A percentile compares a stretch with the other conserved stretches of the same genome.
Evolutionary conservation across 2,888 invertebrate species (phyloP).

Genomic region (Ctenicera cuprea): DNA sequence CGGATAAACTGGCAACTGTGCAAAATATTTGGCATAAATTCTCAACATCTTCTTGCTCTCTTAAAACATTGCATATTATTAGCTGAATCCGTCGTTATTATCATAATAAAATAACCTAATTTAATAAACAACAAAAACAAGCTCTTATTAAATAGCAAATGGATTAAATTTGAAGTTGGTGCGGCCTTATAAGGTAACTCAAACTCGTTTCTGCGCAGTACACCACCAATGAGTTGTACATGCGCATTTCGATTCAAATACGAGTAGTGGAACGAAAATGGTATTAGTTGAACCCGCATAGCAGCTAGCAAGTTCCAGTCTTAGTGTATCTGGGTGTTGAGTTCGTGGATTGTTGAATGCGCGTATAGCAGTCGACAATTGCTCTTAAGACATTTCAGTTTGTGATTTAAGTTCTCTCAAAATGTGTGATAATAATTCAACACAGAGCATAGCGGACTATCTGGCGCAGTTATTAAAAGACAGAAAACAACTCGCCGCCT

Average conservation of each 20-base stretch:
- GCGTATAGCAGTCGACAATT: constrained; percentile 42
- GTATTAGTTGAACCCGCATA: constrained; percentile 44
- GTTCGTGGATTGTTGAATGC: constrained; percentile 51
- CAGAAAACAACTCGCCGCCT: constrained; percentile 99
- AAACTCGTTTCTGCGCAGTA: constrained; percentile 46
- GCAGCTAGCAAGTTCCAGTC: constrained; percentile 45
- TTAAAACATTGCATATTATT: background rate
- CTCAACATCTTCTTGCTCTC: background rate
- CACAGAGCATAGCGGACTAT: constrained; percentile 99
- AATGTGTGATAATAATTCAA: constrained; percentile 77
- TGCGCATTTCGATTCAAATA: constrained; percentile 31
- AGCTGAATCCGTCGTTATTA: background rate
- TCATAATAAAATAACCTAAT: background rate
- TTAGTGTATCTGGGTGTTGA: constrained; percentile 43
- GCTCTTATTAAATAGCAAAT: constrained; percentile 34
- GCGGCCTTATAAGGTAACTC: constrained; percentile 54
- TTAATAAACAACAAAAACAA: constrained; percentile 7
- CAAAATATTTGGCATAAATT: constrained; percentile 15
- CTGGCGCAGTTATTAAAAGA: constrained; percentile 99
- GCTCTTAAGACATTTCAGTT: constrained; percentile 22
- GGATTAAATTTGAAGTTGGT: constrained; percentile 45
- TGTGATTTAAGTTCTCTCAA: constrained; percentile 55
- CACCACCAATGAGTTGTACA: constrained; percentile 37
- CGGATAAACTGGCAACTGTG: constrained; percentile 31
- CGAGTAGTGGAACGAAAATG: constrained; percentile 46